These are phyloP conservation scores for Oryctes rhinoceros DNA, from an alignment of 1,140 invertebrate species.

Conservation along the genomic window DNA sequence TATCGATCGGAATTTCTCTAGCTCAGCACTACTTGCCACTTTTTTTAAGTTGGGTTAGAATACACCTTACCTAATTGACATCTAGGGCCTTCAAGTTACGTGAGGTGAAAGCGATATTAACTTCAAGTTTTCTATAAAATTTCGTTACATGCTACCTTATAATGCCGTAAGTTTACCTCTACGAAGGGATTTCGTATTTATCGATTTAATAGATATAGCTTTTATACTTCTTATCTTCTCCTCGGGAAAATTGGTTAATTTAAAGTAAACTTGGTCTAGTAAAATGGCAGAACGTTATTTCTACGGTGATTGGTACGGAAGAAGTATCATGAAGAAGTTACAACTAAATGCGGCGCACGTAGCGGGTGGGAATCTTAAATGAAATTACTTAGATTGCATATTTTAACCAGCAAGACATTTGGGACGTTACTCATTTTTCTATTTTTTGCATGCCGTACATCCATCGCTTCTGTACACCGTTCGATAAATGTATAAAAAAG, in stretches of 20 bases:
- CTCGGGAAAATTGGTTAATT: not conserved
- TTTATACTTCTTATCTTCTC: not conserved
- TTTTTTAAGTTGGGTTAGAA: slow-evolving; percentile 13
- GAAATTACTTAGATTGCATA: too few species aligned
- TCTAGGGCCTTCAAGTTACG: not conserved
- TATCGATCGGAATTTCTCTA: not conserved
- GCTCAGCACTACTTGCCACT: slow-evolving; percentile 24
- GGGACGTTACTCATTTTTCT: too few species aligned
- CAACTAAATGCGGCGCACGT: too few species aligned
- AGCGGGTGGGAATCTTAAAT: too few species aligned
- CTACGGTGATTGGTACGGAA: not conserved
- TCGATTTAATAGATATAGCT: slow-evolving; percentile 23
- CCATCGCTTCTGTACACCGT: too few species aligned
- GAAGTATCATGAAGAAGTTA: not conserved
- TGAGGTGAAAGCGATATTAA: slow-evolving; percentile 36
- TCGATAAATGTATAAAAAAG: too few species aligned
- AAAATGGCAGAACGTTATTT: too few species aligned
- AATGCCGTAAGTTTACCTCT: not conserved
- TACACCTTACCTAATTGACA: slow-evolving; percentile 34
- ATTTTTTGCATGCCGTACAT: too few species aligned
- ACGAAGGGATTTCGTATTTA: slow-evolving; percentile 4
- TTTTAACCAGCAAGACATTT: too few species aligned
- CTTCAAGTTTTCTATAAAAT: slow-evolving; percentile 29
- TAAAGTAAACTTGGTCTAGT: not conserved
- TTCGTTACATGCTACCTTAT: not conserved